Evolutionary conservation across 1,140 invertebrate genomes (phyloP).

Genomic region (Cyclargus thomasi): DNA sequence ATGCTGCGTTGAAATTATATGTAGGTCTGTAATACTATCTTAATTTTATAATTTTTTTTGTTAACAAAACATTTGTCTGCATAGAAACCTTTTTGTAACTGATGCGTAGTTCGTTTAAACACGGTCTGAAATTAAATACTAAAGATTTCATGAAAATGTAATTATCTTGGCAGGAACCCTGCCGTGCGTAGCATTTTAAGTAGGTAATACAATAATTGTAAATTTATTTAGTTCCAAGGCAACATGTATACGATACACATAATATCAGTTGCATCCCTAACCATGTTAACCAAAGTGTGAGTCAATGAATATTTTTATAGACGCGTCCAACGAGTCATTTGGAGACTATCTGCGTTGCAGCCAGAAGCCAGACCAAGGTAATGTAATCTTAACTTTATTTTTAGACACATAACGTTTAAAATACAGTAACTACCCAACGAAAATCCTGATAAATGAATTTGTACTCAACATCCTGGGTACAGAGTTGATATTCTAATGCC

Average conservation of each 20-base stretch:
- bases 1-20: background rate
- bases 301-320: slow-evolving; percentile 73
- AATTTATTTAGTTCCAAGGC: background rate
- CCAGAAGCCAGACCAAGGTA: slow-evolving; percentile 12
- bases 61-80: too few relatives aligned
- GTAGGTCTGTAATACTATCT: too few relatives aligned
- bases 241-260: slow-evolving; percentile 18
- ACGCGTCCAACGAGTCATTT: slow-evolving; percentile 49
- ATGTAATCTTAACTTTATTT: background rate
- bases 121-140: too few relatives aligned
- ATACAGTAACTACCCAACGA: background rate
- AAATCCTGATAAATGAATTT: slow-evolving; percentile 18
- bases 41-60: too few relatives aligned
- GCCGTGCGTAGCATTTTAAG: too few relatives aligned
- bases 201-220: background rate
- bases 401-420: background rate
- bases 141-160: too few relatives aligned
- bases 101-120: too few relatives aligned
- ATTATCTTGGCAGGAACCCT: too few relatives aligned
- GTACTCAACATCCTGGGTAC: slow-evolving; percentile 17
- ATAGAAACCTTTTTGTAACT: too few relatives aligned
- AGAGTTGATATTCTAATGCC: slow-evolving; percentile 40
- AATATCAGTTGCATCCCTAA: slow-evolving; percentile 40
- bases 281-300: slow-evolving; percentile 66
- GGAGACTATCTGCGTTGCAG: slow-evolving; percentile 31